phyloP scores from a whole-genome alignment of 2,888 invertebrate species.

The Ophion obscuratus region DNA sequence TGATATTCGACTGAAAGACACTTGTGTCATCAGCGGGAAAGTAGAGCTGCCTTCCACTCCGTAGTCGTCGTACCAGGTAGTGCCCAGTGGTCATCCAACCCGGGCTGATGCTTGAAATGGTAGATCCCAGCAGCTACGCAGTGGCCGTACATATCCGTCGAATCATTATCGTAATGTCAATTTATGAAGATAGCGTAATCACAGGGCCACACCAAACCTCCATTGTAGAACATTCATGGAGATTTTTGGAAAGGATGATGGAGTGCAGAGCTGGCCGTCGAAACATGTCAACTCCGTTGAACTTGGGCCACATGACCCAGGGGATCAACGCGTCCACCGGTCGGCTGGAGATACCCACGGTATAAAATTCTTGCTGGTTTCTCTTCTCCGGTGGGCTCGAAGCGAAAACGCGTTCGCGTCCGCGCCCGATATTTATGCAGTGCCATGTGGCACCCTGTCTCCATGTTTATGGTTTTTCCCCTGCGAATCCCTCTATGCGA shows the following conservation, averaged over 20 bases:
- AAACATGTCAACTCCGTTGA: neutral
- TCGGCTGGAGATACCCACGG: neutral
- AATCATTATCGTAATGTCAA: neutral
- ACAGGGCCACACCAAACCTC: neutral
- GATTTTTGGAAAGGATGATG: neutral
- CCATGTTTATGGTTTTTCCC: slow-evolving; percentile 77
- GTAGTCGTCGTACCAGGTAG: too few species aligned
- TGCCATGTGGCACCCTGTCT: slow-evolving; percentile 72
- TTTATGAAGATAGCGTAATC: neutral
- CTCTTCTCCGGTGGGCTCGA: neutral
- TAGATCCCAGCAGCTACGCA: too few species aligned
- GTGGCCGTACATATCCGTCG: neutral
- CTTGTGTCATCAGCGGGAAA: too few species aligned
- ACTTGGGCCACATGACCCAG: neutral
- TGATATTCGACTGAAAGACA: too few species aligned
- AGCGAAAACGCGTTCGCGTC: slow-evolving; percentile 58
- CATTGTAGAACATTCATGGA: neutral
- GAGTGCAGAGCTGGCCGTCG: neutral
- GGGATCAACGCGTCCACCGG: neutral
- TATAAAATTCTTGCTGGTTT: neutral
- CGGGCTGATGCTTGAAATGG: too few species aligned
- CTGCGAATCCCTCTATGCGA: slow-evolving; percentile 26
- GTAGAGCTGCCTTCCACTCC: too few species aligned
- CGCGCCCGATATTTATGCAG: slow-evolving; percentile 78
- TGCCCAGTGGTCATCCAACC: too few species aligned